phyloP scores from a whole-genome alignment of 2,113 vertebrate genomes.

The Excalfactoria chinensis region DNA sequence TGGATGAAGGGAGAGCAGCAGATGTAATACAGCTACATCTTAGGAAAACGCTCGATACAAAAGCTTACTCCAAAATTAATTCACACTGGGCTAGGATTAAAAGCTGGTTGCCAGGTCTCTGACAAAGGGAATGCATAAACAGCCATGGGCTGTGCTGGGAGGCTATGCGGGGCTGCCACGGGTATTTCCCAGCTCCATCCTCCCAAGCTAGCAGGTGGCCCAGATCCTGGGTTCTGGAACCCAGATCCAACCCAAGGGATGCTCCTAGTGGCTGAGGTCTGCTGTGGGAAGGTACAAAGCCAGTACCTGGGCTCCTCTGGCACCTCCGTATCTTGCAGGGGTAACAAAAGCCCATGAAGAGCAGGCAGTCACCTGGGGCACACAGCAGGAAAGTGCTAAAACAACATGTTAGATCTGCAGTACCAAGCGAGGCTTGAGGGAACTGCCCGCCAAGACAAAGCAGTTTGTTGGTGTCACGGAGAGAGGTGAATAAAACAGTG shows the following conservation, averaged over 20 bases:
- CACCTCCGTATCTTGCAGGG: not conserved
- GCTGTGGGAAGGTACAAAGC: not conserved
- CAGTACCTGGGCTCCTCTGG: not conserved
- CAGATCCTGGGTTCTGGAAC: not conserved
- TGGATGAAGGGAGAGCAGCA: conserved; percentile 14
- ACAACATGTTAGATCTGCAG: not conserved
- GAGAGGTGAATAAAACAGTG: not conserved
- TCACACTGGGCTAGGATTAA: not conserved
- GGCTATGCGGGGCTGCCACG: not conserved
- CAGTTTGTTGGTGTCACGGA: not conserved
- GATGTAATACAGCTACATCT: conserved; percentile 1
- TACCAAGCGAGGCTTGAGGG: not conserved
- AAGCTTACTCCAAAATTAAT: conserved; percentile 45
- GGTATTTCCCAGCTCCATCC: not conserved
- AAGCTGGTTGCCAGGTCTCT: conserved; percentile 43
- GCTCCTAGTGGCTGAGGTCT: not conserved
- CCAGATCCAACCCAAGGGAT: not conserved
- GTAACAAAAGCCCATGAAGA: not conserved
- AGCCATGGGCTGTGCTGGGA: fast-evolving
- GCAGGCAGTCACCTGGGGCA: not conserved
- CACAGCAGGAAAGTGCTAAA: not conserved
- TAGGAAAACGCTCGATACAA: not conserved
- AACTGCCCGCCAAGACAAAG: not conserved
- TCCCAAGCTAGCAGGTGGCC: not conserved
- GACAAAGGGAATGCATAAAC: conserved; percentile 21